These are phyloP conservation scores for Drosophila kokeensis DNA, from an alignment of 2,888 invertebrate species.

Conservation along the genomic window DNA sequence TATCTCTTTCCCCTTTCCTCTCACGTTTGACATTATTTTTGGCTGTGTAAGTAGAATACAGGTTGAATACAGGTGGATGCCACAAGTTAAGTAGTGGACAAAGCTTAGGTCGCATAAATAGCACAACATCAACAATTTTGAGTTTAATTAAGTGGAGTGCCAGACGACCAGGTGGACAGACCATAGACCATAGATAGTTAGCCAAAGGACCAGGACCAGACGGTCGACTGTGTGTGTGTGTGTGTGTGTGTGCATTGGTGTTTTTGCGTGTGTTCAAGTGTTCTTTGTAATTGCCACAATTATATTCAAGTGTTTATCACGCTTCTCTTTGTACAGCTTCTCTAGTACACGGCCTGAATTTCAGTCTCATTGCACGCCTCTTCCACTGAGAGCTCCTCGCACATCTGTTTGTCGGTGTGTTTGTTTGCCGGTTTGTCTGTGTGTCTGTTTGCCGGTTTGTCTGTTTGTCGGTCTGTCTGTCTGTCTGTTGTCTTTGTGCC, in stretches of 20 bases:
- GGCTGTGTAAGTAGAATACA: not conserved
- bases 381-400: constrained; percentile 11
- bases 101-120: constrained; percentile 45
- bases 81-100: constrained; percentile 12
- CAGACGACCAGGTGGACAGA: constrained; percentile 17
- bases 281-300: constrained; percentile 64
- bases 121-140: constrained; percentile 61
- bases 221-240: not conserved
- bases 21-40: not conserved
- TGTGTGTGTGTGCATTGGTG: not conserved
- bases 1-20: too few relatives aligned
- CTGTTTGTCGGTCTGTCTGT: constrained; percentile 5
- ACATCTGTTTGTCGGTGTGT: constrained; percentile 13
- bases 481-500: constrained; percentile 18
- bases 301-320: constrained; percentile 66
- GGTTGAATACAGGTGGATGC: not conserved
- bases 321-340: constrained; percentile 17
- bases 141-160: constrained; percentile 69
- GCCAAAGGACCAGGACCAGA: constrained; percentile 10
- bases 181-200: not conserved
- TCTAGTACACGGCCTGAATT: constrained; percentile 8
- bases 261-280: constrained; percentile 26
- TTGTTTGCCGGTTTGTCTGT: constrained; percentile 17
- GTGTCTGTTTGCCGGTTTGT: constrained; percentile 22
- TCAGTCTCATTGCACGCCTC: constrained; percentile 12